Evolutionary conservation across 2,113 vertebrate species (phyloP).

Genomic region (Rhinolophus sinicus): DNA sequence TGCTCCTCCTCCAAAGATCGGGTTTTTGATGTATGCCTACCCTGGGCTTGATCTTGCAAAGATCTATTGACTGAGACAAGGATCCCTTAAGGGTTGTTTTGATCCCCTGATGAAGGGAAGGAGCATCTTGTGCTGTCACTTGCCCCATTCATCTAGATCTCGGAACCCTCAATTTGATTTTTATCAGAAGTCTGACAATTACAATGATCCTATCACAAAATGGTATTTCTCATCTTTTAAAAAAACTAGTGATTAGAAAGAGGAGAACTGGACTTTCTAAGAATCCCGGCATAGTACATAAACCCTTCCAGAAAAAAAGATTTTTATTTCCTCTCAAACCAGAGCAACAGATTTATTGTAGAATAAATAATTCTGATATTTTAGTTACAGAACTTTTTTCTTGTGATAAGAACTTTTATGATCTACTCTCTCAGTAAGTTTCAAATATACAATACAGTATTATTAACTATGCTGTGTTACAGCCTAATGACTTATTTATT

Average conservation of each 20-base stretch:
- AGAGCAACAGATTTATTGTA: background rate
- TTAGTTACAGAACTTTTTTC: background rate
- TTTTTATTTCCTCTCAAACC: background rate
- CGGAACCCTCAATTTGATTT: background rate
- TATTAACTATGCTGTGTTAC: background rate
- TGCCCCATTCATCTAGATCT: background rate
- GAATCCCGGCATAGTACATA: background rate
- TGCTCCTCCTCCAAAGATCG: background rate
- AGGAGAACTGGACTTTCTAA: background rate
- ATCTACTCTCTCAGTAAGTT: background rate
- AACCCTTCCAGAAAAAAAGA: background rate
- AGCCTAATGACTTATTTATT: background rate
- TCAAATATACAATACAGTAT: background rate
- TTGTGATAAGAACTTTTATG: background rate
- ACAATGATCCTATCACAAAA: background rate
- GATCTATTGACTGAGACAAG: background rate
- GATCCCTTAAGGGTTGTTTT: background rate
- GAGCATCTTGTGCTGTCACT: background rate
- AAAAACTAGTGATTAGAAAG: background rate
- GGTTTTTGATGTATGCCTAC: background rate
- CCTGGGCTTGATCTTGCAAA: background rate
- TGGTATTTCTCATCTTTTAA: background rate
- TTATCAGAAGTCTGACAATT: background rate
- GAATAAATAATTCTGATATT: background rate
- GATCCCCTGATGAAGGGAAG: background rate